Conservation (phyloP, 2,888 invertebrate genomes). For the Amaurobius ferox region DNA sequence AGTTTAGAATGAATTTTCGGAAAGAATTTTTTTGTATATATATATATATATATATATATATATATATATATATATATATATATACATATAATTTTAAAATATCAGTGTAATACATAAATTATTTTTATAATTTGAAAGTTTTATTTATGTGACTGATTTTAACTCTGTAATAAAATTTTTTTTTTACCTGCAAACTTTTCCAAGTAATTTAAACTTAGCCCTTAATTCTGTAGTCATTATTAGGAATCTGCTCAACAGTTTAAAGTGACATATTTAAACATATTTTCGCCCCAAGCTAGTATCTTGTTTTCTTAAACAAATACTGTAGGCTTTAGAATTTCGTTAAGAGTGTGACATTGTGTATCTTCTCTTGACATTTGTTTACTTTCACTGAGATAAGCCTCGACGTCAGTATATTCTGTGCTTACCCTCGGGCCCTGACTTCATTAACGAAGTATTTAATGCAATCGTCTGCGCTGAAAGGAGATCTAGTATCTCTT, state of each 20-base stretch:
- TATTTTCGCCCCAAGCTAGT: not conserved
- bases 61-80: too few relatives aligned
- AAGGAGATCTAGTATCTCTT: not conserved
- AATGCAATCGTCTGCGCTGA: not conserved
- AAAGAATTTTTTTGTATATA: too few relatives aligned
- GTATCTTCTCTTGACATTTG: conserved; percentile 10
- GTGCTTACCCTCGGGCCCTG: not conserved
- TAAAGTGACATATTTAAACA: not conserved
- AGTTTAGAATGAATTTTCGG: too few relatives aligned
- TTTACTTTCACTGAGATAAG: conserved; percentile 9
- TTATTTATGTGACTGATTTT: too few relatives aligned
- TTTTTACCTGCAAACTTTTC: too few relatives aligned
- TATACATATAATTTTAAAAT: too few relatives aligned
- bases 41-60: too few relatives aligned
- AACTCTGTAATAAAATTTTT: too few relatives aligned
- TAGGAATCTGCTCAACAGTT: not conserved
- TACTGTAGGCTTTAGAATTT: not conserved
- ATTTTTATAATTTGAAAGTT: too few relatives aligned
- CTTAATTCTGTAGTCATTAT: too few relatives aligned
- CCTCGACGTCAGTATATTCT: not conserved
- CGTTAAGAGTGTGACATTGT: not conserved
- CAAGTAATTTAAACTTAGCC: too few relatives aligned
- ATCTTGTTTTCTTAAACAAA: not conserved
- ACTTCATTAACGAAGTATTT: conserved; percentile 8
- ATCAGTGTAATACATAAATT: too few relatives aligned